Conservation (phyloP, 2,888 invertebrate genomes). For the Galeopsomyia nigrocyanea region DNA sequence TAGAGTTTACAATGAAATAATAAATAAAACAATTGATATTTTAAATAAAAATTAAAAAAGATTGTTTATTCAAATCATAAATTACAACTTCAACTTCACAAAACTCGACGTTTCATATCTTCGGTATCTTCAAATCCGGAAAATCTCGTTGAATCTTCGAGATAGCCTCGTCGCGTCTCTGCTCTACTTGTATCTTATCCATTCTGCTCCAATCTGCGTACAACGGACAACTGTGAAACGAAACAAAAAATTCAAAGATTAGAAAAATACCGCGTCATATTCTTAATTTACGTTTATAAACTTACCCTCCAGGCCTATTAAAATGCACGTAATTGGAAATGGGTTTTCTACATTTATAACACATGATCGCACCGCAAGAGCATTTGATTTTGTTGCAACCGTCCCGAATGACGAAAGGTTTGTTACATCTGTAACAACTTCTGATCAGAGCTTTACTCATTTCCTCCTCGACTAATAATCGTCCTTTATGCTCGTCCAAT, state of each 20-base stretch:
- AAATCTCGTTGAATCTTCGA: slow-evolving; percentile 11
- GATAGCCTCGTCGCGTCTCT: not conserved
- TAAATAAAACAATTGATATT: too few species aligned
- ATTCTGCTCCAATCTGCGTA: slow-evolving; percentile 5
- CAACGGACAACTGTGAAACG: slow-evolving; percentile 7
- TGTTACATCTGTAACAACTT: slow-evolving; percentile 57
- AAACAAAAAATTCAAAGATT: slow-evolving; percentile 5
- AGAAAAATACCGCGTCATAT: too few species aligned
- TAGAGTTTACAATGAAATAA: too few species aligned
- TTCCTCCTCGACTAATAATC: slow-evolving; percentile 71
- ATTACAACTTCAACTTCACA: too few species aligned
- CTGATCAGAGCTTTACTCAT: slow-evolving; percentile 71
- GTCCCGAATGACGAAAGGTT: slow-evolving; percentile 60
- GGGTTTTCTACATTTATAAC: slow-evolving; percentile 33
- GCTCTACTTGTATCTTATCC: slow-evolving; percentile 21
- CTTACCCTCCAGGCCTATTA: not conserved
- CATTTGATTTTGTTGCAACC: slow-evolving; percentile 60
- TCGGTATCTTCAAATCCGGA: slow-evolving; percentile 36
- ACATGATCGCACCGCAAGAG: slow-evolving; percentile 57
- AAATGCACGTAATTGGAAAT: slow-evolving; percentile 18
- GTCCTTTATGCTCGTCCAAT: slow-evolving; percentile 67
- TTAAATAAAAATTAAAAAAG: too few species aligned
- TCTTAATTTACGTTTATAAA: too few species aligned
- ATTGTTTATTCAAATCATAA: too few species aligned
- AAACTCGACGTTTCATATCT: slow-evolving; percentile 7